These are phyloP conservation scores for Panagrolaimus sp. DNA, from an alignment of 1,140 invertebrate genomes.

Conservation along the genomic window DNA sequence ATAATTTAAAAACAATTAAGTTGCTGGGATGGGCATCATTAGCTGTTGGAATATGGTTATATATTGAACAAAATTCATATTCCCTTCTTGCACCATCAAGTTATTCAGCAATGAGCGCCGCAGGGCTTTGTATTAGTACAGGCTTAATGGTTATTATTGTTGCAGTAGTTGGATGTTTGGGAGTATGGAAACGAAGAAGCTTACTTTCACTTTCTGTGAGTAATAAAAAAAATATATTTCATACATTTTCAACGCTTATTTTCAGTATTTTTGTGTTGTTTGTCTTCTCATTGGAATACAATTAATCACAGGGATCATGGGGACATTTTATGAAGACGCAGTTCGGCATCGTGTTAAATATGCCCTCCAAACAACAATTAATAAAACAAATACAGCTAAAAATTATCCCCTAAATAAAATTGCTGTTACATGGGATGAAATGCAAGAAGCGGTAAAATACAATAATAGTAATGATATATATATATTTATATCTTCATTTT, in stretches of 20 bases:
- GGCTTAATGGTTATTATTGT: neutral
- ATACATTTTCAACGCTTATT: constrained; percentile 9
- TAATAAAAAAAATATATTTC: neutral
- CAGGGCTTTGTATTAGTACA: neutral
- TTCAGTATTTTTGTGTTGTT: constrained; percentile 42
- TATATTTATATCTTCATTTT: constrained; percentile 33
- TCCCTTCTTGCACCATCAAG: constrained; percentile 7
- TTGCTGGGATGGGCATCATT: constrained; percentile 2
- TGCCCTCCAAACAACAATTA: constrained; percentile 29
- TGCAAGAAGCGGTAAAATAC: constrained; percentile 35
- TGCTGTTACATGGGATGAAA: constrained; percentile 41
- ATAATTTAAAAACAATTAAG: constrained; percentile 1
- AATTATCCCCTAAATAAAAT: constrained; percentile 23
- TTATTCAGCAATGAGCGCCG: neutral
- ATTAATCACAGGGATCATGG: constrained; percentile 45
- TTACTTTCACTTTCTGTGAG: constrained; percentile 33
- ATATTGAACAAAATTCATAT: neutral
- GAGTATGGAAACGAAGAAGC: neutral
- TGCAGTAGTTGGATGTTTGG: neutral
- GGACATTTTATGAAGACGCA: constrained; percentile 33
- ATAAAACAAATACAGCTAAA: constrained; percentile 21
- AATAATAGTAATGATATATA: too few relatives aligned
- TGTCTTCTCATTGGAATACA: constrained; percentile 38
- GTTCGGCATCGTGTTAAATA: constrained; percentile 36
- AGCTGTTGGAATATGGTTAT: neutral